Evolutionary conservation across 2,888 invertebrate species (phyloP).

Genomic region (Patella ulyssiponensis): DNA sequence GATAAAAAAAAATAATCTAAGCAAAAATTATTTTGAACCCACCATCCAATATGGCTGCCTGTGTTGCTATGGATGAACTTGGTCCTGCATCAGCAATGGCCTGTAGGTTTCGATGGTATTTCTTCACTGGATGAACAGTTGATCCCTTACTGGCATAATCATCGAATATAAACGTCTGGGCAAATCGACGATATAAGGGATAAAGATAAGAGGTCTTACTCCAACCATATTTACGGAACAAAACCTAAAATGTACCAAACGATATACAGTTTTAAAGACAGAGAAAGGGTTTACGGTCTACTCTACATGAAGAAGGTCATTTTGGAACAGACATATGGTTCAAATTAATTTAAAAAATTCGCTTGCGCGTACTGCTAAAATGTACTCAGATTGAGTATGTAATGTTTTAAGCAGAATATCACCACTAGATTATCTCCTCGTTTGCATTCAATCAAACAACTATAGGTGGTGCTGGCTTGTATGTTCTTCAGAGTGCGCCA

Average conservation of each 20-base stretch:
- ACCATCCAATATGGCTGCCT: conserved; percentile 52
- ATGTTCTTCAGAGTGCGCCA: too few relatives aligned
- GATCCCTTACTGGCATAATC: conserved; percentile 71
- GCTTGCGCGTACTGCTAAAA: background rate
- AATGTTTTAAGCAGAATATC: background rate
- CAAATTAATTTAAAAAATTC: background rate
- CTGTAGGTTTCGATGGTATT: conserved; percentile 62
- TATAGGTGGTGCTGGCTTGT: too few relatives aligned
- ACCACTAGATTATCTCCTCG: background rate
- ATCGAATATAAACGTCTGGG: conserved; percentile 64
- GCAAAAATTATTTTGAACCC: conserved; percentile 10
- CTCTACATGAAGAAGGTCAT: too few relatives aligned
- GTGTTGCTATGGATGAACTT: conserved; percentile 33
- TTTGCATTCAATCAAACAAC: too few relatives aligned
- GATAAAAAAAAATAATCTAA: too few relatives aligned
- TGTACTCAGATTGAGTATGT: background rate
- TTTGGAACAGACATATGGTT: too few relatives aligned
- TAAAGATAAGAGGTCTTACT: conserved; percentile 61
- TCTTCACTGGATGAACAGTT: conserved; percentile 64
- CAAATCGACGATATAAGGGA: conserved; percentile 63
- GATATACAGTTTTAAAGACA: conserved; percentile 12
- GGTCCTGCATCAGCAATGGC: conserved; percentile 26
- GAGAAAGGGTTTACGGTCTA: background rate
- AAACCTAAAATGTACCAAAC: conserved; percentile 44
- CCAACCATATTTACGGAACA: conserved; percentile 71